Percentiles rank a stretch among this genome's conserved stretches.
phyloP scores from a whole-genome alignment of 2,888 invertebrate species.

The Leptopilina drosophilae region DNA sequence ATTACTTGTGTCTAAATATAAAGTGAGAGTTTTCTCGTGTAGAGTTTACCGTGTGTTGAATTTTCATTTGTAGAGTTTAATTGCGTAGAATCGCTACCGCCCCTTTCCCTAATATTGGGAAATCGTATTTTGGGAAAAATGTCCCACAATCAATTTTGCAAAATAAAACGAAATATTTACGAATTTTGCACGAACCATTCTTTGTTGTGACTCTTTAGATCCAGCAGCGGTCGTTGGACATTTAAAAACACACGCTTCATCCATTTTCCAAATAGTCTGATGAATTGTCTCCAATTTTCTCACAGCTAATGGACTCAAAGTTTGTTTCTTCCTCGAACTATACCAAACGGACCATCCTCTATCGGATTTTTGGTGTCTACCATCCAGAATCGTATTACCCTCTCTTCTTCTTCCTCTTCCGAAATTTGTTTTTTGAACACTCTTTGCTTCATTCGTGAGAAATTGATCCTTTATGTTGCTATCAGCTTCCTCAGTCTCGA shows the following conservation, averaged over 20 bases:
- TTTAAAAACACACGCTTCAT: constrained; percentile 67
- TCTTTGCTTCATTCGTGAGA: background rate
- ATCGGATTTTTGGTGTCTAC: constrained; percentile 39
- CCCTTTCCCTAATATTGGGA: too few species aligned
- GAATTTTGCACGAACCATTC: constrained; percentile 58
- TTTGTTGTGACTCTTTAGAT: constrained; percentile 23
- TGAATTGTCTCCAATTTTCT: constrained; percentile 68
- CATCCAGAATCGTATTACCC: background rate
- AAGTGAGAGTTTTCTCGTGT: too few species aligned
- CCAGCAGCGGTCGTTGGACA: constrained; percentile 56
- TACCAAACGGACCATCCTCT: constrained; percentile 71
- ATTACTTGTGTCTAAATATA: too few species aligned
- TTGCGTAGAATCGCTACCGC: too few species aligned
- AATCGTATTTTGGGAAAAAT: too few species aligned
- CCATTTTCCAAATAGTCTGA: constrained; percentile 69
- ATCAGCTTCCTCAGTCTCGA: background rate
- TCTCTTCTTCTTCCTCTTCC: background rate
- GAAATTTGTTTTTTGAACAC: constrained; percentile 30
- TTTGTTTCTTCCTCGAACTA: constrained; percentile 67
- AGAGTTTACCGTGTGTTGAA: too few species aligned
- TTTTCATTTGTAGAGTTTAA: too few species aligned
- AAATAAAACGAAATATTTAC: too few species aligned
- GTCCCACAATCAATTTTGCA: too few species aligned
- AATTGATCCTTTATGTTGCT: background rate
- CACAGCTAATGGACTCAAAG: constrained; percentile 61